Evolutionary conservation across 2,113 vertebrate genomes (phyloP), one percentile per base, ranked within the genome.

Genomic region (Vidua chalybeata): DNA sequence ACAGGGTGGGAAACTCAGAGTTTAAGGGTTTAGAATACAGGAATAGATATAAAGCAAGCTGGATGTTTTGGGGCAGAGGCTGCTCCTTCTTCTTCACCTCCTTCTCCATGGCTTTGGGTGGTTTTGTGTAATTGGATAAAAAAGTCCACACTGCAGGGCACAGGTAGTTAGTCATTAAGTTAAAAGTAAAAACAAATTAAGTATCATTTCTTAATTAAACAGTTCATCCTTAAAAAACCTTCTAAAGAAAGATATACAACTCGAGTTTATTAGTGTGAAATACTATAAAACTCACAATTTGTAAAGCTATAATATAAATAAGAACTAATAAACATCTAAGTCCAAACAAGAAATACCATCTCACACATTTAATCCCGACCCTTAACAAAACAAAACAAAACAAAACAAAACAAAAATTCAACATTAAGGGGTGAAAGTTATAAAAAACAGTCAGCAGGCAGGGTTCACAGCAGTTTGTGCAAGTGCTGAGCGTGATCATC

Each of bases 371-470:
- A 58, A 58, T 24, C 56, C 55, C 10, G 8, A n/a, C 33, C 55
- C 22, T 35, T 35, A 35, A 35, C 35, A 35, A 35, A 35, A n/a
- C 13, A n/a, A 35, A 20, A 35, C 35, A 33, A n/a, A 23, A 35
- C 35, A 10, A 14, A 9, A 19, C 7, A 45, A 45, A 4, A 45
- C 19, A 21, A 46, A 56, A 58, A 21, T 21, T 35, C 7, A n/a
- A 5, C 22, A 26, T 17, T 16, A 59, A 24, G 56, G 1, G 4
- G 4, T 0, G 1, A 28, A 15, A 0, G 2, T 4, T 4, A 2
- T 1, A 5, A 22, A 8, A 20, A 45, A 3, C 63, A 30, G 13
- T 8, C 69, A 51, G 35, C 59, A 55, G 77, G 46, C 33, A 74
- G 43, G 51, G 86, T 45, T 84, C 85, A 30, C 21, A 5, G 10